These are phyloP conservation scores for Paramormyrops kingsleyae DNA, from an alignment of 2,113 vertebrate species.

Conservation along the genomic window DNA sequence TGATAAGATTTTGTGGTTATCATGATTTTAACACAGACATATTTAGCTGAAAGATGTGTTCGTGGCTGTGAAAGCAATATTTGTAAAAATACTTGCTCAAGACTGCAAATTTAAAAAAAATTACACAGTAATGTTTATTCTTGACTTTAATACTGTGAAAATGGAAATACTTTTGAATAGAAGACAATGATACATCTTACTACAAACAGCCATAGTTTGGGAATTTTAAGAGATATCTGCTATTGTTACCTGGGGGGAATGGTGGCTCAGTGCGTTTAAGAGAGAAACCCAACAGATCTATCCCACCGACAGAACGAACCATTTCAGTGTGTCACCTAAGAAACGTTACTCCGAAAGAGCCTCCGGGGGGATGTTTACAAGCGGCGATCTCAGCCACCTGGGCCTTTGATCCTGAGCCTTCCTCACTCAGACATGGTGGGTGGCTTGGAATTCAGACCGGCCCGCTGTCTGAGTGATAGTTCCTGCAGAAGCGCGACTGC, in stretches of 20 bases:
- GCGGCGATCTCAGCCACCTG: neutral
- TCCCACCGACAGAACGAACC: neutral
- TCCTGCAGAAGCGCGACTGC: neutral
- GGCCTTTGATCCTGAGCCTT: slow-evolving; percentile 2
- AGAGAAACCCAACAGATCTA: neutral
- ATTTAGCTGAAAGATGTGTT: neutral
- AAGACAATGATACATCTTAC: neutral
- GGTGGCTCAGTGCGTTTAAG: neutral
- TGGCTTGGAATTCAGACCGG: neutral
- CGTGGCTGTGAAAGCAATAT: neutral
- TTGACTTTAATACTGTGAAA: neutral
- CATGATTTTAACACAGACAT: neutral
- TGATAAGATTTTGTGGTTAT: too few relatives aligned
- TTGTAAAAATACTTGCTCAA: neutral
- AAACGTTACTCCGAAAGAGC: neutral
- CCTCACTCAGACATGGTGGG: neutral
- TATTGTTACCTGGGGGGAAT: neutral
- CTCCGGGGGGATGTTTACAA: neutral
- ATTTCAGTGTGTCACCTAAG: neutral
- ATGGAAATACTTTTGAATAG: neutral
- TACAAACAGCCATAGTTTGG: neutral
- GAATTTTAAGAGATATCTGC: neutral
- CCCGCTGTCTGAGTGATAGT: too few relatives aligned
- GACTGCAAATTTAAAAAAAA: neutral
- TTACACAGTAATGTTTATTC: neutral